phyloP scores from a whole-genome alignment of 1,140 invertebrate genomes.

The Rhynchophorus ferrugineus region DNA sequence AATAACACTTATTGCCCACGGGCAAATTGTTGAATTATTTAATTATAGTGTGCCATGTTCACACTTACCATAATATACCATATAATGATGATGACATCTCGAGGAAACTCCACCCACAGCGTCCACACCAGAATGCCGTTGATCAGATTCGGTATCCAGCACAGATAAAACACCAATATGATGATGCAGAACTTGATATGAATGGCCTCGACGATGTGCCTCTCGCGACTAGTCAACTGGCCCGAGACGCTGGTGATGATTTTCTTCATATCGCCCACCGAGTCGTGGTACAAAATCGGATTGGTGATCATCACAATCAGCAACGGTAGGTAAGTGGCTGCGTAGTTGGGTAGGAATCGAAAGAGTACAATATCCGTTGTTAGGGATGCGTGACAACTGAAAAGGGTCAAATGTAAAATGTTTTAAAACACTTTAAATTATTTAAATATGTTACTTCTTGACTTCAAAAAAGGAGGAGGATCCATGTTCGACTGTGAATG shows the following conservation, averaged over 20 bases:
- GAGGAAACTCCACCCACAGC: slow-evolving; percentile 64
- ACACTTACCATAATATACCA: slow-evolving; percentile 78
- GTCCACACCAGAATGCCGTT: slow-evolving; percentile 70
- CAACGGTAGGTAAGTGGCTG: slow-evolving; percentile 65
- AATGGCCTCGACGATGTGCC: slow-evolving; percentile 60
- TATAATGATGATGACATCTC: slow-evolving; percentile 55
- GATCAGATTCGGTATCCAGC: slow-evolving; percentile 73
- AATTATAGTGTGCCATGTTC: no score
- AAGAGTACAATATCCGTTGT: slow-evolving; percentile 51
- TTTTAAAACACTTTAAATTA: no score
- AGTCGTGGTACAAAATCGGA: slow-evolving; percentile 61
- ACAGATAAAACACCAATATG: slow-evolving; percentile 69
- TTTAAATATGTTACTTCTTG: no score
- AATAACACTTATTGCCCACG: no score
- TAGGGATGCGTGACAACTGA: slow-evolving; percentile 62
- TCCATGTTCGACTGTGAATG: no score
- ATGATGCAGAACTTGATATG: slow-evolving; percentile 68
- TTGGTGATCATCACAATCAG: slow-evolving; percentile 65
- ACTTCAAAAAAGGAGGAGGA: no score
- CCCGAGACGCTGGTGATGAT: slow-evolving; percentile 52
- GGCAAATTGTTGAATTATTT: no score
- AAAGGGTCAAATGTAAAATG: slow-evolving; percentile 30
- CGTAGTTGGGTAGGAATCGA: slow-evolving; percentile 70
- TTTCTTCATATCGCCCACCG: slow-evolving; percentile 55
- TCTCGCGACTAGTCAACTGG: slow-evolving; percentile 62